Percentiles rank a stretch among this genome's conserved stretches.
Conservation (phyloP, 2,797 vertebrate genomes). For the Hoplostethus mediterraneus region DNA sequence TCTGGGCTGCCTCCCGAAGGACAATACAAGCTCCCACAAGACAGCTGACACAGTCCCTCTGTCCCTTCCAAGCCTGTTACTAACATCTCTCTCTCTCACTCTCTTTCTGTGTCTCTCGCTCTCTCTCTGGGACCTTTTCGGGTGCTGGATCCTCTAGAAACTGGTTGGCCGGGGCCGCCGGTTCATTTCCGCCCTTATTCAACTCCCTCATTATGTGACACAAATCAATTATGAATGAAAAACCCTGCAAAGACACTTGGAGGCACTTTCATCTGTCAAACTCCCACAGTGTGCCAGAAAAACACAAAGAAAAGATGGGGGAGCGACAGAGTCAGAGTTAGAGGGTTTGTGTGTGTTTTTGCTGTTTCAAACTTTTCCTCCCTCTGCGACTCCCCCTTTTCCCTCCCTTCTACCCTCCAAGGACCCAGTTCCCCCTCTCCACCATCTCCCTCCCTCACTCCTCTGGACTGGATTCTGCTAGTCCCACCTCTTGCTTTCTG, state of each 20-base stretch:
- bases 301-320: conserved; percentile 42
- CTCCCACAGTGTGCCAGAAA: conserved; percentile 16
- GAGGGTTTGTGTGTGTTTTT: background rate
- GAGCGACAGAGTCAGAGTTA: conserved; percentile 11
- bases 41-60: conserved; percentile 25
- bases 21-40: conserved; percentile 7
- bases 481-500: background rate
- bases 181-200: conserved; percentile 55
- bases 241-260: conserved; percentile 35
- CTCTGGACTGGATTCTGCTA: too few species aligned
- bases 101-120: conserved; percentile 19
- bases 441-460: too few species aligned
- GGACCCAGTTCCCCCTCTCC: too few species aligned
- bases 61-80: conserved; percentile 55
- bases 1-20: background rate
- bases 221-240: conserved; percentile 79
- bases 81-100: conserved; percentile 22
- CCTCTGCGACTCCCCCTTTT: background rate
- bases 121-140: conserved; percentile 31
- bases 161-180: conserved; percentile 35
- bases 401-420: background rate
- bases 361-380: background rate
- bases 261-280: conserved; percentile 59
- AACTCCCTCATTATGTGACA: conserved; percentile 73
- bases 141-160: conserved; percentile 46